phyloP scores from a whole-genome alignment of 1,140 invertebrate genomes.

The Triops longicaudatus region DNA sequence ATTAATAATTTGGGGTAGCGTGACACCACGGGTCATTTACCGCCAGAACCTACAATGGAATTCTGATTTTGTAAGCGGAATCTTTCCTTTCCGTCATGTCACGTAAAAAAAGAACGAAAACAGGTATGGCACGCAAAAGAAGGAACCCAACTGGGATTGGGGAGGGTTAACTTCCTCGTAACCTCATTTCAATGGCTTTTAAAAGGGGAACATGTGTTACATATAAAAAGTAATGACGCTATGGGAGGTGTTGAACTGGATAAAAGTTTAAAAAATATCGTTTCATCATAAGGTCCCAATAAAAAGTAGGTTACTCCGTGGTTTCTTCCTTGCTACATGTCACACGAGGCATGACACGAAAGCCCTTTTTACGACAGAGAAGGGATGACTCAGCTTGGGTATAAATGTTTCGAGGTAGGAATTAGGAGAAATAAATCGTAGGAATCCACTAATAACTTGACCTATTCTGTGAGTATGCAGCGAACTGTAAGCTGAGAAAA shows the following conservation, averaged over 20 bases:
- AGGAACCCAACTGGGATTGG: neutral
- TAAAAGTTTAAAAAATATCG: neutral
- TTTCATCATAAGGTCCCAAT: neutral
- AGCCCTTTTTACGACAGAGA: neutral
- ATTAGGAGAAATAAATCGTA: neutral
- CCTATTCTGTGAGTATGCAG: neutral
- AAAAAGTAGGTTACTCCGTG: neutral
- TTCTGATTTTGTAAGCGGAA: neutral
- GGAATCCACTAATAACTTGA: neutral
- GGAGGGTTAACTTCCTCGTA: conserved; percentile 11
- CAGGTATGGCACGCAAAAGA: conserved; percentile 4
- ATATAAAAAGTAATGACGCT: neutral
- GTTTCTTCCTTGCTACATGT: neutral
- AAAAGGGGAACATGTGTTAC: neutral
- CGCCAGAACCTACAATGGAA: neutral
- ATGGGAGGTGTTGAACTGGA: conserved; percentile 2
- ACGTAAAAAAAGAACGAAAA: neutral
- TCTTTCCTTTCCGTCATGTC: neutral
- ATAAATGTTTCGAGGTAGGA: neutral
- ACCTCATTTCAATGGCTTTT: neutral
- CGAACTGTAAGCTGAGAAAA: neutral
- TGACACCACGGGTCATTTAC: neutral
- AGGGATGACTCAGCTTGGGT: neutral
- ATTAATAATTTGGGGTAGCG: neutral
- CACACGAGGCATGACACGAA: neutral